phyloP scores from a whole-genome alignment of 2,888 invertebrate species.

The Lacanobia oleracea region DNA sequence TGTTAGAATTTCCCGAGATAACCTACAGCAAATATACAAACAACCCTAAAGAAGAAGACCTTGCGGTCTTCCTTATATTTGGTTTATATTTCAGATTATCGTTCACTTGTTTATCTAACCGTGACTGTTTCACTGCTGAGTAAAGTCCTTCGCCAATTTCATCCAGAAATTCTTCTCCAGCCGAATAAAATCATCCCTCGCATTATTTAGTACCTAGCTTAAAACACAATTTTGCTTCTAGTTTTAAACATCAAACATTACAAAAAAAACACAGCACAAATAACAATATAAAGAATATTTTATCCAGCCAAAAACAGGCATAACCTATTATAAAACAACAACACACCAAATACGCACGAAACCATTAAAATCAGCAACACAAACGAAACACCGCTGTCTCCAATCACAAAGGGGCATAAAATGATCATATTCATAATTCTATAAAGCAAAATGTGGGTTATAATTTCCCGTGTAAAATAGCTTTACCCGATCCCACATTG shows the following conservation, averaged over 20 bases:
- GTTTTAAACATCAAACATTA: not conserved
- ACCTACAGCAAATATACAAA: not conserved
- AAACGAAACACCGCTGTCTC: constrained; percentile 4
- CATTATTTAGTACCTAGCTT: too few species aligned
- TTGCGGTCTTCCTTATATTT: not conserved
- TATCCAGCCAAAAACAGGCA: not conserved
- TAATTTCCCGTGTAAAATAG: constrained; percentile 63
- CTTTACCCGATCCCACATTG: constrained; percentile 46
- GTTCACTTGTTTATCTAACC: too few species aligned
- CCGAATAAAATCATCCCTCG: too few species aligned
- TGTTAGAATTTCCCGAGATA: not conserved
- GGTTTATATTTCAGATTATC: too few species aligned
- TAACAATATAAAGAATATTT: not conserved
- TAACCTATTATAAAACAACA: constrained; percentile 13
- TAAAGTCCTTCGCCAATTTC: too few species aligned
- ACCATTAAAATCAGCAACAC: constrained; percentile 3
- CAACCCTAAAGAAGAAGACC: too few species aligned
- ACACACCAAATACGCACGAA: constrained; percentile 1
- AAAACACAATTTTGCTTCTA: too few species aligned
- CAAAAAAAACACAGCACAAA: not conserved
- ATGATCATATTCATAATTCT: constrained; percentile 53
- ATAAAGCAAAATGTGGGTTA: constrained; percentile 44
- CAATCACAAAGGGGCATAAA: constrained; percentile 28
- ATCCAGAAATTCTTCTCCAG: too few species aligned
- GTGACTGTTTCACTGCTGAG: too few species aligned